A percentile compares a stretch with the other conserved stretches of the same genome.
phyloP scores from a whole-genome alignment of 2,888 invertebrate genomes.

The Crocallis elinguaria region DNA sequence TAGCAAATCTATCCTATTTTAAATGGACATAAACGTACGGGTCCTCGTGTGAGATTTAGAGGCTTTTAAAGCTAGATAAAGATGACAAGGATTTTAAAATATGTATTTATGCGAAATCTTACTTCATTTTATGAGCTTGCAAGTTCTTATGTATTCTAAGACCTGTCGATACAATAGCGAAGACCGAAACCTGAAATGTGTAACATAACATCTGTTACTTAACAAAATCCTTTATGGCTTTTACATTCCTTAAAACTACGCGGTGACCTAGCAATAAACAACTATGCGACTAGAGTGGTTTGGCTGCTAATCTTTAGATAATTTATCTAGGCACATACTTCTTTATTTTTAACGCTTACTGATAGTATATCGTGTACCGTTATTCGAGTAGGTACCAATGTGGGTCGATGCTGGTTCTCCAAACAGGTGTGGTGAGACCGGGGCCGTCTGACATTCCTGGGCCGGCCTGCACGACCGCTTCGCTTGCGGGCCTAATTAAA shows the following conservation, averaged over 20 bases:
- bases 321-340: conserved; percentile 27
- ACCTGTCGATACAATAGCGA: too few species aligned
- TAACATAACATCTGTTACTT: too few species aligned
- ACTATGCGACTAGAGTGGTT: conserved; percentile 23
- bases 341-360: conserved; percentile 29
- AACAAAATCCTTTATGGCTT: conserved; percentile 2
- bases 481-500: conserved; percentile 1
- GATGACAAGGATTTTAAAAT: too few species aligned
- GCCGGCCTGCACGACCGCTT: background rate
- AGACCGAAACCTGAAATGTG: too few species aligned
- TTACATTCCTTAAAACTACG: conserved; percentile 13
- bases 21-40: too few species aligned
- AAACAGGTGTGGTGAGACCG: conserved; percentile 27
- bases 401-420: conserved; percentile 11
- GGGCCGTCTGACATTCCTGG: conserved; percentile 6
- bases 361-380: conserved; percentile 29
- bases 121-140: too few species aligned
- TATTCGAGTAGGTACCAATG: conserved; percentile 21
- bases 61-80: too few species aligned
- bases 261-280: conserved; percentile 10
- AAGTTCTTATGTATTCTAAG: too few species aligned
- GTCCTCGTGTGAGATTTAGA: too few species aligned
- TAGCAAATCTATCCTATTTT: too few species aligned
- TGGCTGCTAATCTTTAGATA: conserved; percentile 12
- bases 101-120: too few species aligned